Evolutionary conservation across 2,113 vertebrate species (phyloP).

Genomic region (Isurus oxyrinchus): DNA sequence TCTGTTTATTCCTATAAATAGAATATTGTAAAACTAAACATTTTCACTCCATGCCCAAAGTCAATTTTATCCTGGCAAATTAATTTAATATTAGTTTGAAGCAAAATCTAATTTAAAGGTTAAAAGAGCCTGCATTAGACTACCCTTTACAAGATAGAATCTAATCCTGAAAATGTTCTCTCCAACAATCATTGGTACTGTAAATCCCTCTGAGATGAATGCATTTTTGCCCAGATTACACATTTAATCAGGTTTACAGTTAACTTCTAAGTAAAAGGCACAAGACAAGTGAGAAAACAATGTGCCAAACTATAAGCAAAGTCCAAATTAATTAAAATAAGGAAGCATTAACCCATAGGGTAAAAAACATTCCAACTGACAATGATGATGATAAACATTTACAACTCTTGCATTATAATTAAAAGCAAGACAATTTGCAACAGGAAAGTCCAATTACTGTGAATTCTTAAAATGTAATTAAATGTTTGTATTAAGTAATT

Average conservation of each 20-base stretch:
- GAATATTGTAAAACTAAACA: neutral
- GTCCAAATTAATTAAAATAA: neutral
- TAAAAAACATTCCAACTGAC: neutral
- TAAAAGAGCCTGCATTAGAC: slow-evolving; percentile 7
- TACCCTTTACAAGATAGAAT: neutral
- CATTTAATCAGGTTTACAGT: slow-evolving; percentile 30
- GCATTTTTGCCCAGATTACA: neutral
- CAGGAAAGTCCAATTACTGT: neutral
- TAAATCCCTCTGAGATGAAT: slow-evolving; percentile 5
- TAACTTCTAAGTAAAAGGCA: no score
- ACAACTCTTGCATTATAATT: neutral
- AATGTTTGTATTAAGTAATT: neutral
- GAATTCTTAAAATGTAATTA: neutral
- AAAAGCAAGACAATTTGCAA: neutral
- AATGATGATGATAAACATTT: neutral
- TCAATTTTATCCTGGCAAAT: neutral
- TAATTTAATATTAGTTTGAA: slow-evolving; percentile 23
- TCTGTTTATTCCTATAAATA: neutral
- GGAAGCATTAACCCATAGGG: slow-evolving; percentile 10
- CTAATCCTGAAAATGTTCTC: slow-evolving; percentile 12
- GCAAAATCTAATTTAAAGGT: slow-evolving; percentile 24
- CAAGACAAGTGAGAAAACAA: neutral
- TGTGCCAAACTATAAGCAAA: neutral
- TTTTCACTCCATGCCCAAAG: neutral
- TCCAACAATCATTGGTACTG: slow-evolving; percentile 2